A percentile compares a stretch with the other conserved stretches of the same genome.
Conservation (phyloP, 1,140 invertebrate genomes). For the Ptiloglossa arizonensis region DNA sequence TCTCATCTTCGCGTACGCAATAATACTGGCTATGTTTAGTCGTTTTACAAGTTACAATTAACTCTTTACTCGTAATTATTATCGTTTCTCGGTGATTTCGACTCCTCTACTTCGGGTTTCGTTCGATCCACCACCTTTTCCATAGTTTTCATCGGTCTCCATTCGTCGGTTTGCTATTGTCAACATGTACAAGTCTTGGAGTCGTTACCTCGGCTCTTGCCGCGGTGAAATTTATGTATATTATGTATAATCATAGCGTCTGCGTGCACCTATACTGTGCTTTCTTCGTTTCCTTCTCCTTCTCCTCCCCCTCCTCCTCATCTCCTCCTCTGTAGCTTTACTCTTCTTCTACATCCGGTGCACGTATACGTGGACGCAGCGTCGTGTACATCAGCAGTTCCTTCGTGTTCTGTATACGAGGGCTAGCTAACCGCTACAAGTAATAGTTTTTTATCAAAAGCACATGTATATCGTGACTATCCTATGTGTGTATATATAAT, state of each 20-base stretch:
- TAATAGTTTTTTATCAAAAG: constrained; percentile 80
- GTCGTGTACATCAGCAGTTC: constrained; percentile 53
- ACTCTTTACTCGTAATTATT: constrained; percentile 71
- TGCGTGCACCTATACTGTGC: constrained; percentile 31
- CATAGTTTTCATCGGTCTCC: neutral
- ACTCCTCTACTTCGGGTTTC: neutral
- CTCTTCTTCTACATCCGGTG: constrained; percentile 22
- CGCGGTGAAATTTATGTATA: constrained; percentile 55
- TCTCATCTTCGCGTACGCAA: constrained; percentile 50
- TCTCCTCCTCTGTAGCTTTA: neutral
- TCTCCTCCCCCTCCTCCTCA: too few relatives aligned
- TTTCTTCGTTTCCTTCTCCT: neutral
- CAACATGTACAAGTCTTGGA: constrained; percentile 56
- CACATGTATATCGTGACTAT: constrained; percentile 77
- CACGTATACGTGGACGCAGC: constrained; percentile 50
- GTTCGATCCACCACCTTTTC: neutral
- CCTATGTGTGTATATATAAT: constrained; percentile 74
- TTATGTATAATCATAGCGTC: constrained; percentile 51
- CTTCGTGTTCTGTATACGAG: constrained; percentile 61
- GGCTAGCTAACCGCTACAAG: constrained; percentile 71
- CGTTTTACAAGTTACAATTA: constrained; percentile 63
- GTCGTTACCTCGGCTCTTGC: constrained; percentile 16
- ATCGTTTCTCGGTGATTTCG: constrained; percentile 70
- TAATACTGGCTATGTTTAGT: constrained; percentile 74
- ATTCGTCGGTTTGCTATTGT: constrained; percentile 56